phyloP scores from a whole-genome alignment of 2,113 vertebrate species.

The Arothron firmamentum region DNA sequence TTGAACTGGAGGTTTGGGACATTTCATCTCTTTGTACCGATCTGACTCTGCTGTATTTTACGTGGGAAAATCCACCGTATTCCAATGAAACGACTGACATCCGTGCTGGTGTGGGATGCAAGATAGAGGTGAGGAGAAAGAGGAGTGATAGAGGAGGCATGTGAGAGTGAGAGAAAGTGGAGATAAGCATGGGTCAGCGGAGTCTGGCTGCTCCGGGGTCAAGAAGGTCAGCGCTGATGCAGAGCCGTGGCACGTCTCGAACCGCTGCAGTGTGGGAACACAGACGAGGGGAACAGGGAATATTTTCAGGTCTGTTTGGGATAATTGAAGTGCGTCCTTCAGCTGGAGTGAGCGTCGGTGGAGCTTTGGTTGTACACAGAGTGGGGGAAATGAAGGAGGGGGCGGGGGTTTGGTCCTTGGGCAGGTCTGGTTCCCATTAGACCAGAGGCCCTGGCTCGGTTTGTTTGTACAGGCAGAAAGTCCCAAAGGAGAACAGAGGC shows the following conservation, averaged over 20 bases:
- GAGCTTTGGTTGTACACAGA: conserved; percentile 36
- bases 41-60: conserved; percentile 20
- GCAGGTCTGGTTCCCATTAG: conserved; percentile 81
- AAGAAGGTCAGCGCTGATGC: conserved; percentile 55
- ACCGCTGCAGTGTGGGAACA: conserved; percentile 64
- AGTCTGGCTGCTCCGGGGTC: conserved; percentile 50
- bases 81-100: background rate
- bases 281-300: conserved; percentile 50
- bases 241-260: conserved; percentile 44
- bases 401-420: conserved; percentile 55
- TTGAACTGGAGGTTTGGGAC: conserved; percentile 2
- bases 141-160: conserved; percentile 47
- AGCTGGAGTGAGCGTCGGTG: conserved; percentile 59
- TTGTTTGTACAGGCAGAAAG: conserved; percentile 73
- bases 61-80: conserved; percentile 9
- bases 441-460: conserved; percentile 63
- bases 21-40: conserved; percentile 1
- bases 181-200: conserved; percentile 52
- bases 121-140: conserved; percentile 3
- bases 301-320: conserved; percentile 79
- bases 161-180: conserved; percentile 42
- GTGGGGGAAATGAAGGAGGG: conserved; percentile 15
- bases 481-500: conserved; percentile 69
- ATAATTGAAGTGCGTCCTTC: conserved; percentile 75
- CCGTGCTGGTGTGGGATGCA: background rate